Conservation (phyloP, 2,113 vertebrate species). For the mouse (Mus musculus) region GRCm39 chr12:78774001-78774500, state of each 20-base stretch:
- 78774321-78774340: conserved; percentile 46
- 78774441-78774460: neutral
- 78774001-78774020: conserved; percentile 46
- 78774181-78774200: conserved; percentile 9
- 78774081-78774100: conserved; percentile 12
- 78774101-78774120: conserved; percentile 11
- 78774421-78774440: conserved; percentile 35
- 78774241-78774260: conserved; percentile 53
- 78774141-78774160: neutral
- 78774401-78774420: conserved; percentile 10
- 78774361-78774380: neutral
- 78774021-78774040: conserved; percentile 29
- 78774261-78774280: neutral
- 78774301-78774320: neutral
- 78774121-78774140: conserved; percentile 37
- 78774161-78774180: conserved; percentile 1
- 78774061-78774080: neutral
- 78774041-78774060: neutral
- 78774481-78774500: conserved; percentile 37
- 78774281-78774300: neutral
- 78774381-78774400: conserved; percentile 41
- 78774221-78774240: conserved; percentile 30
- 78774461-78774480: conserved; percentile 52
- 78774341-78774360: conserved; percentile 15
- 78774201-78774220: conserved; percentile 52